A percentile compares a stretch with the other conserved stretches of the same genome.
These are phyloP conservation scores for Perizoma flavofasciatum DNA, from an alignment of 2,888 invertebrate genomes.

Conservation along the genomic window DNA sequence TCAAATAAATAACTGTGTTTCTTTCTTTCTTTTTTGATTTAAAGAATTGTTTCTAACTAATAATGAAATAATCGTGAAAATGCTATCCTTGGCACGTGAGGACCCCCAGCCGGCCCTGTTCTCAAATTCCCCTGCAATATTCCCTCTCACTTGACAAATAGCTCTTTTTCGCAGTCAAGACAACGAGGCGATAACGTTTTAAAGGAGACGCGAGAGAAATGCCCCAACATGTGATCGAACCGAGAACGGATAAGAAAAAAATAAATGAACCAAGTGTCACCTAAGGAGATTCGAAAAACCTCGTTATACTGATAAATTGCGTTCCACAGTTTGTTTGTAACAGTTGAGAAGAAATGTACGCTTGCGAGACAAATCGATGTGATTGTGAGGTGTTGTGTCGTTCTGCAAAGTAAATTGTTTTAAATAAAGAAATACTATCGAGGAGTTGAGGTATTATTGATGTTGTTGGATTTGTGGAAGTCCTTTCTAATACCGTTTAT, in stretches of 20 bases:
- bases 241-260: conserved; percentile 77
- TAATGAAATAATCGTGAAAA: conserved; percentile 4
- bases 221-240: conserved; percentile 74
- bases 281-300: conserved; percentile 77
- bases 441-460: conserved; percentile 5
- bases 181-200: conserved; percentile 71
- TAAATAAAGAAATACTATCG: conserved; percentile 30
- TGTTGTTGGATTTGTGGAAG: conserved; percentile 5
- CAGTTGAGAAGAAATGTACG: conserved; percentile 47
- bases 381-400: conserved; percentile 42
- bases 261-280: conserved; percentile 79
- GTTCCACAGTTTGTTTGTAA: conserved; percentile 66
- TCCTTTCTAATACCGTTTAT: no score
- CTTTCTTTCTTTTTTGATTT: no score
- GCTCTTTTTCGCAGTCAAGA: conserved; percentile 64
- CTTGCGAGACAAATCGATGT: conserved; percentile 60
- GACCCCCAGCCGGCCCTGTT: conserved; percentile 18
- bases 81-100: neutral
- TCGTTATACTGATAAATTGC: conserved; percentile 80
- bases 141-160: conserved; percentile 62
- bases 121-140: conserved; percentile 43
- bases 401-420: conserved; percentile 36
- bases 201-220: conserved; percentile 71
- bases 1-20: no score
- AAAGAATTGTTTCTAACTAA: neutral